Evolutionary conservation across 2,797 vertebrate species (phyloP).

Genomic region (Poeciliopsis gracilis): DNA sequence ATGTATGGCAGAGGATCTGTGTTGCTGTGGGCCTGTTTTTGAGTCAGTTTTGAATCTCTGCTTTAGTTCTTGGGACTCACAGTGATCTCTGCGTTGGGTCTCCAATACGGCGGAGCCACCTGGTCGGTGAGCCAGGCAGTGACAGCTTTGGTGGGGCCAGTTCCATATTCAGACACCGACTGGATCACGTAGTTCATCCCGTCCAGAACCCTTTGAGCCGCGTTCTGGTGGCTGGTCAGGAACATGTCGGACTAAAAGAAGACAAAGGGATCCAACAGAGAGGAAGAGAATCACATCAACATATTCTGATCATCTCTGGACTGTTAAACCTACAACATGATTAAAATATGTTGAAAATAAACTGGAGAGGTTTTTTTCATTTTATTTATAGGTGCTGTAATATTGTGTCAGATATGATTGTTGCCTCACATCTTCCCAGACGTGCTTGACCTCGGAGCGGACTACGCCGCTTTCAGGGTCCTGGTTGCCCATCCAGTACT

Average conservation of each 20-base stretch:
- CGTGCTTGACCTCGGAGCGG: slow-evolving; percentile 84
- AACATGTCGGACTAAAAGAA: slow-evolving; percentile 76
- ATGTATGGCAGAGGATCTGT: no score
- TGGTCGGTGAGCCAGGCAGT: slow-evolving; percentile 85
- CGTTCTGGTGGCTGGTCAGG: slow-evolving; percentile 83
- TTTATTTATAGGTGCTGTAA: not conserved
- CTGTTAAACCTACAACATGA: not conserved
- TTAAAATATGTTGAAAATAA: not conserved
- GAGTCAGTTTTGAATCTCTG: not conserved
- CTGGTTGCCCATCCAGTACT: slow-evolving; percentile 88
- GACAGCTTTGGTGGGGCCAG: slow-evolving; percentile 83
- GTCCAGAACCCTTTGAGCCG: slow-evolving; percentile 85
- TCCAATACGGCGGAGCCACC: slow-evolving; percentile 87
- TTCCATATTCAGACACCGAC: slow-evolving; percentile 84
- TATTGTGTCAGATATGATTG: not conserved
- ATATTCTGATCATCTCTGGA: not conserved
- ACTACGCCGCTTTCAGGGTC: slow-evolving; percentile 84
- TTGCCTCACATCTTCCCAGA: slow-evolving; percentile 82
- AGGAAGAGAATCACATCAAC: not conserved
- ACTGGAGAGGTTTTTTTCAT: not conserved
- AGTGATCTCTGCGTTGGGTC: slow-evolving; percentile 82
- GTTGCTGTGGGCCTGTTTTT: no score
- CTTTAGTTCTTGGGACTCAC: slow-evolving; percentile 65
- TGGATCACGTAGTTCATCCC: slow-evolving; percentile 84
- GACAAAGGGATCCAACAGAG: not conserved